Evolutionary conservation across 2,113 vertebrate genomes (phyloP).

Genomic region (Aix galericulata): DNA sequence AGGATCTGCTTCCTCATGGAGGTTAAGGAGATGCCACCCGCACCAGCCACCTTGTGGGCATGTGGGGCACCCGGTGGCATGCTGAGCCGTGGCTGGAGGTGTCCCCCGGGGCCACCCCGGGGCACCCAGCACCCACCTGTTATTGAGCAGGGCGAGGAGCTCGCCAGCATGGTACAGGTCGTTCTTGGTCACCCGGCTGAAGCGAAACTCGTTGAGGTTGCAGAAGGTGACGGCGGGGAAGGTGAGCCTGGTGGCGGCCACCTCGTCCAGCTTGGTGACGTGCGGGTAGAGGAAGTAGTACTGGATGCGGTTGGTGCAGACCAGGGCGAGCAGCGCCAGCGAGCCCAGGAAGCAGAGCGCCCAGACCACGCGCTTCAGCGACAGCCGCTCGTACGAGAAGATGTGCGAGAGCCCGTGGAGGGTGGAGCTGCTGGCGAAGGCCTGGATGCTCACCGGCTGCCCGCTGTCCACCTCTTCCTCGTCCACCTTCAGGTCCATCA

Average conservation of each 20-base stretch:
- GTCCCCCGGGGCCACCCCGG: background rate
- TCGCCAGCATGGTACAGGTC: slow-evolving; percentile 98
- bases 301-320: slow-evolving; percentile 94
- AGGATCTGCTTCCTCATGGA: background rate
- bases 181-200: slow-evolving; percentile 95
- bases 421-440: slow-evolving; percentile 96
- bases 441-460: slow-evolving; percentile 90
- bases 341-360: slow-evolving; percentile 94
- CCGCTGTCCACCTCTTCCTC: slow-evolving; percentile 90
- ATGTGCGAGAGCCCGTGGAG: slow-evolving; percentile 98
- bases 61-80: background rate
- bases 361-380: slow-evolving; percentile 92
- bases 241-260: slow-evolving; percentile 85
- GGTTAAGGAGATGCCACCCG: background rate
- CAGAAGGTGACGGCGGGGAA: slow-evolving; percentile 97
- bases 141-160: slow-evolving; percentile 95
- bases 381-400: slow-evolving; percentile 95
- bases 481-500: slow-evolving; percentile 94
- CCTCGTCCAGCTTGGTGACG: slow-evolving; percentile 97
- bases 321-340: slow-evolving; percentile 86
- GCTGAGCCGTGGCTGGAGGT: fast-evolving
- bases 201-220: slow-evolving; percentile 99
- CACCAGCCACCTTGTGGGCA: background rate
- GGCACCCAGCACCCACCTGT: slow-evolving; percentile 82
- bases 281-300: slow-evolving; percentile 98